Evolutionary conservation across 2,888 invertebrate genomes (phyloP).

Genomic region (Macaria notata): DNA sequence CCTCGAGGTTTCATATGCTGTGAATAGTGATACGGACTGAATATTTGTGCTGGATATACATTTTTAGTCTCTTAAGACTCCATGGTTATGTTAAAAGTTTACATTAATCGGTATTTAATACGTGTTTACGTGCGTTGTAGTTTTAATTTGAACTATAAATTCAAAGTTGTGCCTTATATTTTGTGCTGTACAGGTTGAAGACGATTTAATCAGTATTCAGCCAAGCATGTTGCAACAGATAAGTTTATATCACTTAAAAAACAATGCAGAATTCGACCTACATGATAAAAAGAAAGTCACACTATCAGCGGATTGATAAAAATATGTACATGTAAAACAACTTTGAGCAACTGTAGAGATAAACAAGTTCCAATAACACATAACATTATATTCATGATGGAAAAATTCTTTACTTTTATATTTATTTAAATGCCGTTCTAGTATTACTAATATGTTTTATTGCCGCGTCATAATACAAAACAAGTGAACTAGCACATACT

Average conservation of each 20-base stretch:
- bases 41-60: slow-evolving; percentile 13
- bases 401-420: not conserved
- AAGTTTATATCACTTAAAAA: no score
- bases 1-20: slow-evolving; percentile 24
- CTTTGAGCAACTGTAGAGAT: slow-evolving; percentile 6
- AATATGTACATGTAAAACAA: not conserved
- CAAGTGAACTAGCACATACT: not conserved
- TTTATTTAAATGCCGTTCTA: not conserved
- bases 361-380: not conserved
- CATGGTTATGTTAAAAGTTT: no score
- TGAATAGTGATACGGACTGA: slow-evolving; percentile 1
- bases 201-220: no score
- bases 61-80: not conserved
- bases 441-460: not conserved
- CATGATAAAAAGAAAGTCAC: slow-evolving; percentile 30
- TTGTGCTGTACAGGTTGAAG: no score
- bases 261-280: slow-evolving; percentile 16
- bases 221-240: no score
- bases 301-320: slow-evolving; percentile 10
- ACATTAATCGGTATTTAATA: no score
- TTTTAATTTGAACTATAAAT: no score
- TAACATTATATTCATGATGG: not conserved
- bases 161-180: no score
- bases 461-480: not conserved
- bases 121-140: no score